These are phyloP conservation scores for Tipula vernalis DNA, from an alignment of 2,888 invertebrate species.

Conservation along the genomic window DNA sequence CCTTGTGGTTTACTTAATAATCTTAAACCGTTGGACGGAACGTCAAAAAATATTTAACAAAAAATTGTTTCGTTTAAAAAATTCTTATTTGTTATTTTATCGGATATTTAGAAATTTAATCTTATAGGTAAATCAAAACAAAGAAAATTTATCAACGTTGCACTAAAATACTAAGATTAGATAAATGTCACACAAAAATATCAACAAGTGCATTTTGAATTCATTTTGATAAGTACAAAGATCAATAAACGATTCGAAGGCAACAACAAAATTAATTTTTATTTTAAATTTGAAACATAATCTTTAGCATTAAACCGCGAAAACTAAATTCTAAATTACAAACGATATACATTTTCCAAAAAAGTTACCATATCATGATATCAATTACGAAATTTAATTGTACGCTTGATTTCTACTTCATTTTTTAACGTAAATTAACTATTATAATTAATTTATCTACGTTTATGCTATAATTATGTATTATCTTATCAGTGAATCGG, in stretches of 20 bases:
- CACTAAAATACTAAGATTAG: background rate
- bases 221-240: background rate
- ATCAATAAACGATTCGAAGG: background rate
- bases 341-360: background rate
- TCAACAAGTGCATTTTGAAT: background rate
- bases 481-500: background rate
- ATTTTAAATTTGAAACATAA: background rate
- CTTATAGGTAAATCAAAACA: too few relatives aligned
- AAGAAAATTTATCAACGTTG: too few relatives aligned
- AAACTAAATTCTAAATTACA: background rate
- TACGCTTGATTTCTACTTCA: background rate
- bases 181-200: background rate
- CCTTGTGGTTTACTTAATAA: too few relatives aligned
- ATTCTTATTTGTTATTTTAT: too few relatives aligned
- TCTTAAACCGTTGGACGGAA: too few relatives aligned
- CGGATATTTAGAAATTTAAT: too few relatives aligned
- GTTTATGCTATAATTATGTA: background rate
- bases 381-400: background rate
- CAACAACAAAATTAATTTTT: background rate
- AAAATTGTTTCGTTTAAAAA: too few relatives aligned
- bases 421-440: background rate
- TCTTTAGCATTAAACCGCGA: background rate
- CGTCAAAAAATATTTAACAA: too few relatives aligned
- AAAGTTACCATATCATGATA: background rate
- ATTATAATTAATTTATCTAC: background rate